phyloP scores from a whole-genome alignment of 2,888 invertebrate genomes.

The Chrysopilus asiliformis region DNA sequence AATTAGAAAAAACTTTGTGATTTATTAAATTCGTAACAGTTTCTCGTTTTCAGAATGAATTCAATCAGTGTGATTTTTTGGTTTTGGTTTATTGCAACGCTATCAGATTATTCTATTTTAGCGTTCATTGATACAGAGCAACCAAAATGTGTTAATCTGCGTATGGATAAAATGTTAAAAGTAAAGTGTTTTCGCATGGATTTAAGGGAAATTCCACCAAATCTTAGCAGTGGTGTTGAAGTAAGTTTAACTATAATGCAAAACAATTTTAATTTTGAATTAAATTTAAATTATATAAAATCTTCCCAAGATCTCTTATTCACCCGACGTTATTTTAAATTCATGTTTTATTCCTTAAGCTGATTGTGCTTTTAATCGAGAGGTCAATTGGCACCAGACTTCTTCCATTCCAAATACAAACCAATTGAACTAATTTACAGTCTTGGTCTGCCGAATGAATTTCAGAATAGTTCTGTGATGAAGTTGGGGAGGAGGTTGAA shows the following conservation, averaged over 20 bases:
- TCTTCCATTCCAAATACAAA: conserved; percentile 3
- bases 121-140: conserved; percentile 13
- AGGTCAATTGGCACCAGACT: conserved; percentile 13
- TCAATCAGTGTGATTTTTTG: conserved; percentile 16
- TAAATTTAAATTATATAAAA: not conserved
- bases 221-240: conserved; percentile 30
- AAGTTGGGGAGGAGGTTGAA: no score
- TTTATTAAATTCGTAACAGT: no score
- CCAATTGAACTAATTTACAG: conserved; percentile 13
- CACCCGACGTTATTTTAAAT: not conserved
- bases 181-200: conserved; percentile 30
- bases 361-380: conserved; percentile 15
- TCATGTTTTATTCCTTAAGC: no score
- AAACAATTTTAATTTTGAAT: no score
- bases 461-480: no score
- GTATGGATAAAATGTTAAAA: conserved; percentile 27
- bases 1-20: no score
- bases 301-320: not conserved
- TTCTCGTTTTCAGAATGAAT: conserved; percentile 11
- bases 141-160: no score
- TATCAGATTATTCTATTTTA: not conserved
- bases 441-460: no score
- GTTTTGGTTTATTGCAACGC: conserved; percentile 14
- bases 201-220: conserved; percentile 32
- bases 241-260: no score